These are phyloP conservation scores for Chelmon rostratus DNA, from an alignment of 2,797 vertebrate genomes.

Conservation along the genomic window DNA sequence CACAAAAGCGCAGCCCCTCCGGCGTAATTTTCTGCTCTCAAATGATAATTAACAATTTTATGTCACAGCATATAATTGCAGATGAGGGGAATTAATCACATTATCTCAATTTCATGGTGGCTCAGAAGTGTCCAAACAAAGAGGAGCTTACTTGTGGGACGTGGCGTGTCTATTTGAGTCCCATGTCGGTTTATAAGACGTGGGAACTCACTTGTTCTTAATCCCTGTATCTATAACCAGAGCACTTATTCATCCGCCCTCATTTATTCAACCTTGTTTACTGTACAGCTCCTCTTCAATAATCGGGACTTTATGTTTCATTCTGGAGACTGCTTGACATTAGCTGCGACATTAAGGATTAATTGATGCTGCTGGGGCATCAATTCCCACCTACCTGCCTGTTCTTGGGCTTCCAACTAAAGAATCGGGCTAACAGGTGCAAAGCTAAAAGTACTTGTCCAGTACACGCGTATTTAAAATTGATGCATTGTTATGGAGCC, in stretches of 20 bases:
- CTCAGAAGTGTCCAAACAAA: constrained; percentile 65
- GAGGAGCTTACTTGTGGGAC: constrained; percentile 8
- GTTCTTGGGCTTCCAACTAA: too few relatives aligned
- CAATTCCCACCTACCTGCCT: constrained; percentile 50
- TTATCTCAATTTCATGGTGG: constrained; percentile 68
- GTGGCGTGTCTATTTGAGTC: constrained; percentile 25
- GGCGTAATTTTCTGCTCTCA: constrained; percentile 59
- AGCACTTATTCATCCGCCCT: background rate
- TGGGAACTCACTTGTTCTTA: constrained; percentile 26
- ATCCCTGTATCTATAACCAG: constrained; percentile 29
- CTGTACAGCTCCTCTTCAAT: constrained; percentile 44
- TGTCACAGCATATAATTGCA: constrained; percentile 68
- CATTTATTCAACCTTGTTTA: constrained; percentile 56
- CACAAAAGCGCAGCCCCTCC: constrained; percentile 32
- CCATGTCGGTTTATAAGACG: background rate
- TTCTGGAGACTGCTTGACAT: constrained; percentile 54
- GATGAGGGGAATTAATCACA: constrained; percentile 73
- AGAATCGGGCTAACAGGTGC: too few relatives aligned
- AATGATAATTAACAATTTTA: constrained; percentile 70
- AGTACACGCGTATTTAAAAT: background rate
- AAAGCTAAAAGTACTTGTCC: background rate
- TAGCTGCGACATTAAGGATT: constrained; percentile 53
- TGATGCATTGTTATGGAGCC: background rate
- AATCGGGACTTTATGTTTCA: constrained; percentile 42
- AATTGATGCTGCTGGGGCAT: constrained; percentile 56